Evolutionary conservation across 2,113 vertebrate species (phyloP).

Genomic region (Potamarius usumacintae): DNA sequence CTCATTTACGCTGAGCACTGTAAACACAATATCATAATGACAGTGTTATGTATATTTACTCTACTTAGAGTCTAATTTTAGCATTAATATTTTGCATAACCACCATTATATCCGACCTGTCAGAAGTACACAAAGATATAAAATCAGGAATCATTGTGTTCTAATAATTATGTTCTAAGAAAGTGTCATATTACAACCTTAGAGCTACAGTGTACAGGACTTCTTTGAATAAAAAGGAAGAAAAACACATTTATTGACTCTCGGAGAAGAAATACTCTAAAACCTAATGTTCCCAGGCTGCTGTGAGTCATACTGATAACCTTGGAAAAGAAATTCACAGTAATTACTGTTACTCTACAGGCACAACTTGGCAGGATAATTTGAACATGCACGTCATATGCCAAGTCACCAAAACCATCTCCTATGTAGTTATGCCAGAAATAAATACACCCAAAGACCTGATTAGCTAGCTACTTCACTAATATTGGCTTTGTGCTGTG

Average conservation of each 20-base stretch:
- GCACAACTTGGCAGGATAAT: neutral
- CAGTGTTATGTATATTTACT: neutral
- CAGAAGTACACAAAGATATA: neutral
- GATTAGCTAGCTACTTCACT: neutral
- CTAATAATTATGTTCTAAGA: neutral
- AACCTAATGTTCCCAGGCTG: neutral
- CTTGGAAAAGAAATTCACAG: neutral
- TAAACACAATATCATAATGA: neutral
- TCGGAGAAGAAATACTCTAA: neutral
- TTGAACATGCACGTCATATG: neutral
- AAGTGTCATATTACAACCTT: neutral
- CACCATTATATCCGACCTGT: neutral
- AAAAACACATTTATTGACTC: neutral
- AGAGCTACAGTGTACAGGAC: neutral
- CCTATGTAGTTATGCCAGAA: neutral
- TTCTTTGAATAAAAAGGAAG: neutral
- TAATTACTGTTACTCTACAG: neutral
- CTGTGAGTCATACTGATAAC: slow-evolving; percentile 3
- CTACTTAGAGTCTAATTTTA: neutral
- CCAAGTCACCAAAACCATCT: slow-evolving; percentile 3
- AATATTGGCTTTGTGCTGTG: neutral
- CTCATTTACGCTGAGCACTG: no score
- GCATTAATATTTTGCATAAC: neutral
- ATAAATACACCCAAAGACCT: neutral
- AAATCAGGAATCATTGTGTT: neutral